These are phyloP conservation scores for Eudemis profundana DNA, from an alignment of 2,888 invertebrate genomes.

Conservation along the genomic window DNA sequence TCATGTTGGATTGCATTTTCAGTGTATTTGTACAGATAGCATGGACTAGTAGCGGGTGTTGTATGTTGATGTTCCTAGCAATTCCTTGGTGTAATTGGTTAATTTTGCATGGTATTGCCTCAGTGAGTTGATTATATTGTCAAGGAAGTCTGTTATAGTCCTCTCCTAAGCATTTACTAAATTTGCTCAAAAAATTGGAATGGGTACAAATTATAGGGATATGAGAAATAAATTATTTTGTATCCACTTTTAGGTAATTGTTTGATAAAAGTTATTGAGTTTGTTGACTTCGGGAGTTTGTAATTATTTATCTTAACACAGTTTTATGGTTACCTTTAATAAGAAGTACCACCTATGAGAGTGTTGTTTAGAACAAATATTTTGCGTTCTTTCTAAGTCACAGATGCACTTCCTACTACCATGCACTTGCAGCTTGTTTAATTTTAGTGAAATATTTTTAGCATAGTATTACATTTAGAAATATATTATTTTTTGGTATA, in stretches of 20 bases:
- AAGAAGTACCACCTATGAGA: slow-evolving; percentile 57
- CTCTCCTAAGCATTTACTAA: slow-evolving; percentile 54
- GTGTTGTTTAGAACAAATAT: slow-evolving; percentile 66
- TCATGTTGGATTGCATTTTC: slow-evolving; percentile 69
- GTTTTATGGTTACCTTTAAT: slow-evolving; percentile 69
- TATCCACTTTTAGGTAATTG: slow-evolving; percentile 51
- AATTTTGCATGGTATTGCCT: slow-evolving; percentile 45
- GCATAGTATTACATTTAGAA: slow-evolving; percentile 10
- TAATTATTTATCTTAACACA: slow-evolving; percentile 56
- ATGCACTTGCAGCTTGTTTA: slow-evolving; percentile 27
- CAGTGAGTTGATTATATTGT: slow-evolving; percentile 37
- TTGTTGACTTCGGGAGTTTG: slow-evolving; percentile 47
- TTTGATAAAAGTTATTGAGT: slow-evolving; percentile 45
- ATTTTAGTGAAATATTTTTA: slow-evolving; percentile 5
- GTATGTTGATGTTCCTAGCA: slow-evolving; percentile 73
- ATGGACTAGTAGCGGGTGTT: slow-evolving; percentile 60
- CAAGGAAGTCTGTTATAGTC: slow-evolving; percentile 53
- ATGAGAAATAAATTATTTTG: slow-evolving; percentile 50
- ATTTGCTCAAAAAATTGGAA: slow-evolving; percentile 67
- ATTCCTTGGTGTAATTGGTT: slow-evolving; percentile 60
- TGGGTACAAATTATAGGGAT: slow-evolving; percentile 60
- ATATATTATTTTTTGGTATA: slow-evolving; percentile 11
- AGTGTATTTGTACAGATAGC: slow-evolving; percentile 67
- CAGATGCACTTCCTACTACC: slow-evolving; percentile 52
- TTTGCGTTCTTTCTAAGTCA: slow-evolving; percentile 73